Evolutionary conservation across 1,140 invertebrate species (phyloP).

Genomic region (Cyphomyrmex costatus): DNA sequence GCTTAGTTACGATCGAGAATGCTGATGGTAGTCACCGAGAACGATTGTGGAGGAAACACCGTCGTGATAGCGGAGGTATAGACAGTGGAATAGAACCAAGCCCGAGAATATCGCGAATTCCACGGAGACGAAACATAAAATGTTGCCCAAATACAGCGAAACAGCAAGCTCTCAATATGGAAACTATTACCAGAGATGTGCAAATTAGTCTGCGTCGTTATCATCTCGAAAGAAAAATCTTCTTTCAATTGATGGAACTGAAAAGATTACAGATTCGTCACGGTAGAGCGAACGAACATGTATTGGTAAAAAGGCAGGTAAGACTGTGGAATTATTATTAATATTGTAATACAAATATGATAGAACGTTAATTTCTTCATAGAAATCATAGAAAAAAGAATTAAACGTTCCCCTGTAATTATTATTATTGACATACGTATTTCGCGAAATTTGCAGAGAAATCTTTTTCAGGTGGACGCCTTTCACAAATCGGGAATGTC

Average conservation of each 20-base stretch:
- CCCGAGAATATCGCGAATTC: constrained; percentile 84
- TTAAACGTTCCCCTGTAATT: neutral
- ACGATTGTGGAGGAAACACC: constrained; percentile 77
- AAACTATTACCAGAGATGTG: constrained; percentile 84
- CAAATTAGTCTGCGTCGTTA: constrained; percentile 89
- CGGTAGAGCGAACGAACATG: constrained; percentile 95
- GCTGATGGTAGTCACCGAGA: constrained; percentile 63
- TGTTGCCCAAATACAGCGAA: constrained; percentile 83
- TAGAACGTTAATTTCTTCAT: neutral
- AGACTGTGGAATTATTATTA: constrained; percentile 1
- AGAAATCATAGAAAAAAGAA: neutral
- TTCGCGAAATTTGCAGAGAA: neutral
- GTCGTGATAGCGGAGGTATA: constrained; percentile 83
- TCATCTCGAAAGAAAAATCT: constrained; percentile 96
- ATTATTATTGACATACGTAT: neutral
- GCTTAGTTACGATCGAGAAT: constrained; percentile 75
- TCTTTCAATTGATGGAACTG: constrained; percentile 96
- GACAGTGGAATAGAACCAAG: constrained; percentile 86
- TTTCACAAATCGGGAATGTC: constrained; percentile 85
- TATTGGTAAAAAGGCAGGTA: constrained; percentile 94
- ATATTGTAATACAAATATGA: neutral
- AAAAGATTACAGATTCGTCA: constrained; percentile 97
- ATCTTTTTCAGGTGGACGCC: constrained; percentile 81
- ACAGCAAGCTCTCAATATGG: constrained; percentile 82
- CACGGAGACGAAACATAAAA: constrained; percentile 79